Evolutionary conservation across 2,888 invertebrate genomes (phyloP).

Genomic region (Noctua comes): DNA sequence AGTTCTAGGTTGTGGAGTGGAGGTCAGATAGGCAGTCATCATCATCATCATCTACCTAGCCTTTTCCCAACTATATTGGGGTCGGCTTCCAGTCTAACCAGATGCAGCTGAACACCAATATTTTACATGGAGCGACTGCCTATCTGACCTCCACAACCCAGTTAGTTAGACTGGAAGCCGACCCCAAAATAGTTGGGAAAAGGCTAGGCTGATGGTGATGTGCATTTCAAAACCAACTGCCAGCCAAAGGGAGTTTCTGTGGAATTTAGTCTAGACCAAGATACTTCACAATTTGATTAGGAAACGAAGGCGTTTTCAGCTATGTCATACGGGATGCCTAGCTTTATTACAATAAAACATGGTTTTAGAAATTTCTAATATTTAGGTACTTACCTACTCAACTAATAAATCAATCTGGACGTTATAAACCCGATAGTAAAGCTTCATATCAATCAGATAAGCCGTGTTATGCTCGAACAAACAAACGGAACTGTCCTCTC

Average conservation of each 20-base stretch:
- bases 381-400: neutral
- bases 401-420: slow-evolving; percentile 37
- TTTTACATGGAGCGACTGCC: no score
- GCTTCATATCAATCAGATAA: slow-evolving; percentile 51
- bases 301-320: neutral
- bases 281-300: neutral
- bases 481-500: slow-evolving; percentile 50
- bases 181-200: no score
- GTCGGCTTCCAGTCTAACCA: no score
- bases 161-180: no score
- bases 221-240: neutral
- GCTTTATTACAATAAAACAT: neutral
- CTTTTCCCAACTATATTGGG: no score
- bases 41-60: no score
- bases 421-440: slow-evolving; percentile 43
- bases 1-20: no score
- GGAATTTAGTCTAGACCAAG: neutral
- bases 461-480: slow-evolving; percentile 41
- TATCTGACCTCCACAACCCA: no score
- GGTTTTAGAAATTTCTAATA: neutral
- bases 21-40: no score
- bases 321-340: neutral
- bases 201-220: no score
- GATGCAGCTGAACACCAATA: no score
- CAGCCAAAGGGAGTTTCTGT: neutral